A percentile compares a stretch with the other conserved stretches of the same genome.
Evolutionary conservation across 2,113 vertebrate genomes (phyloP).

Genomic region (Recurvirostra avosetta): DNA sequence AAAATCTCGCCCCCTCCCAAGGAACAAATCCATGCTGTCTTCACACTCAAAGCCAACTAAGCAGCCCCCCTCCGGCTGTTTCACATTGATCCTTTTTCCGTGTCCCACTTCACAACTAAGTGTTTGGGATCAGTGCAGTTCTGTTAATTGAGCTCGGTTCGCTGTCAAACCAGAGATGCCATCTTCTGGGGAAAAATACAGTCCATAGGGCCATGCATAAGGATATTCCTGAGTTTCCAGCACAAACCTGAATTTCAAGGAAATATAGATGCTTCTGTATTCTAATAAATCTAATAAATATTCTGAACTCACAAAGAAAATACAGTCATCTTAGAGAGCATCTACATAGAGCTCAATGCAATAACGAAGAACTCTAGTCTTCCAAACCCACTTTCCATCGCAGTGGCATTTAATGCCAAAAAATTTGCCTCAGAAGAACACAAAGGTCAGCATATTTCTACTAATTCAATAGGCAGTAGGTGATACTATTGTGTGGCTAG

Average conservation of each 20-base stretch:
- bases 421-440: not conserved
- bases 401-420: not conserved
- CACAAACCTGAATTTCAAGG: not conserved
- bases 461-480: not conserved
- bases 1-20: not conserved
- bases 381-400: not conserved
- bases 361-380: not conserved
- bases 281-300: not conserved
- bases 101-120: not conserved
- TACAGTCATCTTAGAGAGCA: not conserved
- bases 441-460: not conserved
- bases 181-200: not conserved
- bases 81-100: not conserved
- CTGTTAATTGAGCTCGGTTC: not conserved
- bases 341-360: not conserved
- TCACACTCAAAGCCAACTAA: not conserved
- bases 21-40: not conserved
- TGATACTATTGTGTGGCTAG: not conserved
- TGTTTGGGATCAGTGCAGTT: not conserved
- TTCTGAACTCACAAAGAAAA: not conserved
- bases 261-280: not conserved
- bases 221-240: not conserved
- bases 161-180: not conserved
- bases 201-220: not conserved
- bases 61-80: not conserved